A percentile compares a stretch with the other conserved stretches of the same genome.
phyloP scores from a whole-genome alignment of 2,888 invertebrate species.

The Noctua comes region DNA sequence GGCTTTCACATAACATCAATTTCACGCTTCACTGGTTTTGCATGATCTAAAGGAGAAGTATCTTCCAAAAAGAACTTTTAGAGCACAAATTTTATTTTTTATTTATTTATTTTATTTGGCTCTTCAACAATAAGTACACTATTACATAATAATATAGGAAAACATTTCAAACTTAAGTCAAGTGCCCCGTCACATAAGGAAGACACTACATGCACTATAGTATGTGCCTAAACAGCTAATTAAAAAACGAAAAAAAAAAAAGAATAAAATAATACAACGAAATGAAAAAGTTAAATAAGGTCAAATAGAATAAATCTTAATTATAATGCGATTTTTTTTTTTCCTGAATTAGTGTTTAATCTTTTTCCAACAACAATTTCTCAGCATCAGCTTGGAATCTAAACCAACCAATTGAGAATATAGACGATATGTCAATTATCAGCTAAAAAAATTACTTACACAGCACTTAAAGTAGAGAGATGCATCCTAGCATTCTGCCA shows the following conservation, averaged over 20 bases:
- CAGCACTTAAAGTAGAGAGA: slow-evolving; percentile 79
- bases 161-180: too few species aligned
- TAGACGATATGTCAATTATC: neutral
- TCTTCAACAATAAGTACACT: too few species aligned
- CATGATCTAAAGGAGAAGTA: neutral
- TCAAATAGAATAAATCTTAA: too few species aligned
- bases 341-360: neutral
- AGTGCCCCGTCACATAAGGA: too few species aligned
- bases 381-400: neutral
- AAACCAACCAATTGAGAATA: neutral
- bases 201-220: too few species aligned
- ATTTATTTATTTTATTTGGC: neutral
- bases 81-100: neutral
- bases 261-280: too few species aligned
- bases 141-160: too few species aligned
- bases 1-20: neutral
- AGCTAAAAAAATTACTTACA: slow-evolving; percentile 75
- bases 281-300: too few species aligned
- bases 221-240: too few species aligned
- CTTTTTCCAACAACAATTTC: neutral
- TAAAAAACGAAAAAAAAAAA: too few species aligned
- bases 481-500: slow-evolving; percentile 85
- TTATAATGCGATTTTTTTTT: neutral
- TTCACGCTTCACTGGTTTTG: neutral
- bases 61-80: neutral